Base-by-base conservation (phyloP, 2,797 vertebrate genomes). In the Natrix natrix region DNA sequence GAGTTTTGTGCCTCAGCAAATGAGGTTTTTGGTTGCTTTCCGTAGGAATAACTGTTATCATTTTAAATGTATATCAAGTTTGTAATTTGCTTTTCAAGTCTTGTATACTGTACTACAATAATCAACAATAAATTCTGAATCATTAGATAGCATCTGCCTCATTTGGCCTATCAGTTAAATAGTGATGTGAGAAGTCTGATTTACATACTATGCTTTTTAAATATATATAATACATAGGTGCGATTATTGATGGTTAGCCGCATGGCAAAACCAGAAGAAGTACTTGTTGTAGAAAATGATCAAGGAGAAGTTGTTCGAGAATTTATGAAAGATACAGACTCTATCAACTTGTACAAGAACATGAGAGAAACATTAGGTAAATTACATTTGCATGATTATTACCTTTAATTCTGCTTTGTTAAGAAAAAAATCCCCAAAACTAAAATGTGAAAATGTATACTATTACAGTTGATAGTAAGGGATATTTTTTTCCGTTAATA, bases 321-420 rank as follows among this genome's bases (percentile, higher is more conserved):
- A 97, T 99, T 99, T 96, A 99, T 99, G 99, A 99, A 99, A 97
- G 99, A 99, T 97, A 99, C 99, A 0, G 99, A 99, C 96, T 99
- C 99, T 92, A 99, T 99, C 97, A 99, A 99, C 97, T 98, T 99
- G 94, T 99, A 99, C 97, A 99, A 99, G 97, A 99, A 99, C 95
- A 99, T 99, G 99, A 99, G 99, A 95, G 99, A 99, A 98, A 99
- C 99, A 1, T 97, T 99, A 87, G 99, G 99, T 99, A 97, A 96
- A 98, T 96, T 94, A 16, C 59, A 43, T 17, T 57, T 93, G 28
- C 17, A 32, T 55, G 8, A 48, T 74, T 32, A 1, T 16, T 20
- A 56, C 0, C 8, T 22, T 86, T 20, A 17, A 78, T 61, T 86
- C 28, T 92, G 63, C 52, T 57, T 56, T 87, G 26, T 88, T 88